phyloP scores from a whole-genome alignment of 2,113 vertebrate species.

The Platichthys stellatus region DNA sequence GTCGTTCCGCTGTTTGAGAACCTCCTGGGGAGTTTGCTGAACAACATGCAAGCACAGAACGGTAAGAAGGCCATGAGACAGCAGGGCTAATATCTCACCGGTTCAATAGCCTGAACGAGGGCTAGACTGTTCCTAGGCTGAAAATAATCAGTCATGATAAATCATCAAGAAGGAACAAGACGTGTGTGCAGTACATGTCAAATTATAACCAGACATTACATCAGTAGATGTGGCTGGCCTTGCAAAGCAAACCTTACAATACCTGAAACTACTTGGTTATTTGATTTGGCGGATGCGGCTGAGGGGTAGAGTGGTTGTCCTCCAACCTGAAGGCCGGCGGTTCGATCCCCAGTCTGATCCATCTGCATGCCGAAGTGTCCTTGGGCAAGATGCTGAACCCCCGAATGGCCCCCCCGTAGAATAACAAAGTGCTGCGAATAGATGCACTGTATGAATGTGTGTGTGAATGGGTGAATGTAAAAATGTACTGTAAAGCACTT shows the following conservation, averaged over 20 bases:
- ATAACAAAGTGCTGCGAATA: no score
- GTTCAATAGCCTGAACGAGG: not conserved
- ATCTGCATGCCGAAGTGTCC: no score
- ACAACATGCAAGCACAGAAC: slow-evolving; percentile 56
- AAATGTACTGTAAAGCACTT: no score
- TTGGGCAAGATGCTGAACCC: no score
- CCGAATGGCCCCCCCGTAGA: no score
- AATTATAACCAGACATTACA: not conserved
- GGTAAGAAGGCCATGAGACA: slow-evolving; percentile 61
- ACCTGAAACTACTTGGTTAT: not conserved
- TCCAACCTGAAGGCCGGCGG: no score
- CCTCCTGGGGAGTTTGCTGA: slow-evolving; percentile 18
- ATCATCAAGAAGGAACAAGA: not conserved
- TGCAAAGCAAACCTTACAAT: not conserved
- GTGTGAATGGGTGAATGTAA: no score
- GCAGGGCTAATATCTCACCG: not conserved
- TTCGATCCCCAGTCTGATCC: no score
- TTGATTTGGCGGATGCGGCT: not conserved
- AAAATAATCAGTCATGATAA: not conserved
- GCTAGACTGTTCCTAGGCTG: not conserved
- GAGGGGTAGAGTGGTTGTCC: no score
- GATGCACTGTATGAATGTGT: no score
- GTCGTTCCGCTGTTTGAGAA: slow-evolving; percentile 55
- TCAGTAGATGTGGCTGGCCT: not conserved
- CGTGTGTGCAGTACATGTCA: not conserved